Percentiles rank a stretch among this genome's conserved stretches.
These are phyloP conservation scores for Gulo gulo DNA, from an alignment of 2,113 vertebrate species.

Conservation along the genomic window DNA sequence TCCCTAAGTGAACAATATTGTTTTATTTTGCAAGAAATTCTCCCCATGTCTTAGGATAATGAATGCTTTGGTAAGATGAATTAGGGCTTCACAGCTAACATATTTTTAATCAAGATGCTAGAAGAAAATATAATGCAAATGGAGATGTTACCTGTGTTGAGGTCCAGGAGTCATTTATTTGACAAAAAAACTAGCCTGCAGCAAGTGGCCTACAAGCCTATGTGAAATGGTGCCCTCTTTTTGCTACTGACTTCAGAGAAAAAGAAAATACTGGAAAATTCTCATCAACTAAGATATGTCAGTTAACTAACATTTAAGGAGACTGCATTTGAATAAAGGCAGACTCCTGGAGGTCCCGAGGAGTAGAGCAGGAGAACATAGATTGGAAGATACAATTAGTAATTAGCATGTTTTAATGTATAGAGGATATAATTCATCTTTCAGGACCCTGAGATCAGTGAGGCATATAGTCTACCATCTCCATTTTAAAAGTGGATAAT, in stretches of 20 bases:
- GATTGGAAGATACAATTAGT: background rate
- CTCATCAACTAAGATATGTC: background rate
- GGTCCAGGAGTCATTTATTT: conserved; percentile 38
- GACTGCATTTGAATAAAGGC: background rate
- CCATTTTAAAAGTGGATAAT: background rate
- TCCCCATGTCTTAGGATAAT: conserved; percentile 54
- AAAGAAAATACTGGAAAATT: background rate
- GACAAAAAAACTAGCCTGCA: background rate
- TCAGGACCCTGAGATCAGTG: background rate
- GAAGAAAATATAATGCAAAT: conserved; percentile 59
- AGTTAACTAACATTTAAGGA: background rate
- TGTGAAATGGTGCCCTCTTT: background rate
- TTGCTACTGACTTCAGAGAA: background rate
- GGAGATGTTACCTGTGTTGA: conserved; percentile 52
- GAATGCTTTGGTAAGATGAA: conserved; percentile 68
- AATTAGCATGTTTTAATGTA: background rate
- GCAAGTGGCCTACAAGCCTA: background rate
- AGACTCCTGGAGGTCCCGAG: background rate
- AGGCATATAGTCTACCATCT: background rate
- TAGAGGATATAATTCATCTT: background rate
- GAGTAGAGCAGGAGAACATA: background rate
- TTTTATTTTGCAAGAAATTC: conserved; percentile 45
- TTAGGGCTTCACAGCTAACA: conserved; percentile 59
- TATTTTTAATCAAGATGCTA: conserved; percentile 69
- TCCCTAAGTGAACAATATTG: background rate